phyloP scores from a whole-genome alignment of 2,113 vertebrate genomes.

The Cyanoderma ruficeps region DNA sequence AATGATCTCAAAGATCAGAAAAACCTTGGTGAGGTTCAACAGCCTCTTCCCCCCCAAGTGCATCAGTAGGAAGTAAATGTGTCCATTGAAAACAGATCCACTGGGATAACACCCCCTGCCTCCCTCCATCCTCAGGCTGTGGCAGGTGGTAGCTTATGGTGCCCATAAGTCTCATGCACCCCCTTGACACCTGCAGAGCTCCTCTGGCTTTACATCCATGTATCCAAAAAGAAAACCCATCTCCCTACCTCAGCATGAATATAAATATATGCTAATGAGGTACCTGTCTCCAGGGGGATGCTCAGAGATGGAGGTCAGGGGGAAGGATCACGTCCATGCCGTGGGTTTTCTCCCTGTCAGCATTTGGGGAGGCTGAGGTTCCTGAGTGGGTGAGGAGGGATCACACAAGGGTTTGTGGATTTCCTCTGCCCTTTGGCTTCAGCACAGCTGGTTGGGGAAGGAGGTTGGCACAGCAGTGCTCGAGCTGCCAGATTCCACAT shows the following conservation, averaged over 20 bases:
- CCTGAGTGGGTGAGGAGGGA: background rate
- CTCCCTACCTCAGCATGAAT: background rate
- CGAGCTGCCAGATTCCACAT: accelerated
- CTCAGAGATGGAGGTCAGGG: background rate
- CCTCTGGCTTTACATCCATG: background rate
- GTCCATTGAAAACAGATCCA: background rate
- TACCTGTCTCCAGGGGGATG: too few relatives aligned
- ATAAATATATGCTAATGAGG: background rate
- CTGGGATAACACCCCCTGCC: too few relatives aligned
- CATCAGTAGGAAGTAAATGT: background rate
- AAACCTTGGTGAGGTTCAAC: background rate
- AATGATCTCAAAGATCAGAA: background rate
- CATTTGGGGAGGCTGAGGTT: background rate
- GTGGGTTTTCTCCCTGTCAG: background rate
- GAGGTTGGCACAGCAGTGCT: background rate
- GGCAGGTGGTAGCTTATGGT: background rate
- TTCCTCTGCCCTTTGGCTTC: background rate
- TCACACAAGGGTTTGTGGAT: background rate
- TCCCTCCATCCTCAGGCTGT: background rate
- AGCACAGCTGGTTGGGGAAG: background rate
- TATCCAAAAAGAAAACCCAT: background rate
- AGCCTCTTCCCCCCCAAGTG: background rate
- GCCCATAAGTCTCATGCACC: accelerated
- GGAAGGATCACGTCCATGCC: background rate
- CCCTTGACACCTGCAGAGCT: background rate